Base-by-base conservation (phyloP, 2,113 vertebrate genomes). In the Podarcis raffonei region DNA sequence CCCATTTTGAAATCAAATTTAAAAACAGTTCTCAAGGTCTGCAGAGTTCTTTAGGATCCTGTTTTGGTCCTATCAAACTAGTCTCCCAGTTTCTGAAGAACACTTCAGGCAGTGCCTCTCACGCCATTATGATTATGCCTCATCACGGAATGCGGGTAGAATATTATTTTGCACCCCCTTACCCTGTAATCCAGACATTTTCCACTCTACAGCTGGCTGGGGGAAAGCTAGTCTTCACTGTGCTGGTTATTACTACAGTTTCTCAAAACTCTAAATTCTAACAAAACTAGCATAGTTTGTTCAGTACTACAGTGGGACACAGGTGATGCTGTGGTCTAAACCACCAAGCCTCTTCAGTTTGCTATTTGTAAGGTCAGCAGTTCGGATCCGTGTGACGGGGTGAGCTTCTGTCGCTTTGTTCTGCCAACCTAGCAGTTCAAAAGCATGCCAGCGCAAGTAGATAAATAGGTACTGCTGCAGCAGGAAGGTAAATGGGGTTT, bases 1-100 rank as follows among this genome's bases (percentile, higher is more conserved):
- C 25, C 84, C 3, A 53, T 53, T 90, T 71, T 76, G 62, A 89
- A 39, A 59, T 86, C 87, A 88, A 91, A 77, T 11, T 83, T 76
- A 37, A 89, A 76, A 89, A 11, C 9, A 48, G 69, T 72, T 18
- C 48, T 48, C 27, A 78, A 83, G 59, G 1, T 71, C 0, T 59
- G 74, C 86, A 62, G 22, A 62, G 87, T 1, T 57, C 1, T 84
- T 20, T 39, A 83, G 89, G 87, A 30, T 30, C 5, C 13, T 32
- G 37, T 18, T 62, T 81, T 27, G 23, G n/a, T 11, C 30, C 39
- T 42, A 69, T 83, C 27, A 30, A 22, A 84, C 27, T 30, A 53
- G 20, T n/a, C 16, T 18, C n/a, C 23, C 27, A 71, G 15, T 84
- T n/a, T 27, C 39, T 48, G 42, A 71, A 20, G 6, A 8, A 20